A percentile compares a stretch with the other conserved stretches of the same genome.
These are phyloP conservation scores for Cyanoderma ruficeps DNA, from an alignment of 2,113 vertebrate species.

Conservation along the genomic window DNA sequence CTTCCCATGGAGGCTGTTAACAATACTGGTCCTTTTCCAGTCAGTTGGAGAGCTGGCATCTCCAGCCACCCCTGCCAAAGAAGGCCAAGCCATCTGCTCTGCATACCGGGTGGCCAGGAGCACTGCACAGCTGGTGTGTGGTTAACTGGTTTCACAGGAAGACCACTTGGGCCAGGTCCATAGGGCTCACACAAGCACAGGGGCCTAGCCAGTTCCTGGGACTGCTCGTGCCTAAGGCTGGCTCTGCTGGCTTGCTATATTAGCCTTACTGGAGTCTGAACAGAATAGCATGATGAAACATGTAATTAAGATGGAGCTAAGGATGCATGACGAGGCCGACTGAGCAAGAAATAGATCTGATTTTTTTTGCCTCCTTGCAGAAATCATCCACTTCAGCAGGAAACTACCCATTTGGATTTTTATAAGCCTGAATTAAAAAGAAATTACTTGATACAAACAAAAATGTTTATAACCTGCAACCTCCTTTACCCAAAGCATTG, in stretches of 20 bases:
- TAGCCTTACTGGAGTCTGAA: conserved; percentile 50
- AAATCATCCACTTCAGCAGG: conserved; percentile 60
- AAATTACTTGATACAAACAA: conserved; percentile 41
- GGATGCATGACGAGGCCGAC: conserved; percentile 64
- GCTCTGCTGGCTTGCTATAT: conserved; percentile 29
- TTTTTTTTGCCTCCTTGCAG: conserved; percentile 64
- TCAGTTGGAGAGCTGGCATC: background rate
- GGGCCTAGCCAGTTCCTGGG: background rate
- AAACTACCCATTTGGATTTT: conserved; percentile 26
- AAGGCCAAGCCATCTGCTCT: background rate
- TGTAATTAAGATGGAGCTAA: conserved; percentile 71
- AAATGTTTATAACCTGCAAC: conserved; percentile 53
- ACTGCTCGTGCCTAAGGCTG: conserved; percentile 33
- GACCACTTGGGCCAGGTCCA: background rate
- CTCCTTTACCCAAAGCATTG: background rate
- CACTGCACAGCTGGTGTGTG: background rate
- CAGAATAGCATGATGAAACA: conserved; percentile 62
- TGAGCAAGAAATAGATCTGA: conserved; percentile 64
- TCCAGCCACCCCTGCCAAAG: background rate
- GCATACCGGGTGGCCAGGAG: background rate
- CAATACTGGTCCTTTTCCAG: background rate
- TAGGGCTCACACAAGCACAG: background rate
- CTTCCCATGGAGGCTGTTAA: background rate
- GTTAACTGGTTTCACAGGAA: background rate
- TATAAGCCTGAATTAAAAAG: conserved; percentile 58